Percentiles rank a stretch among this genome's conserved stretches.
phyloP scores from a whole-genome alignment of 2,888 invertebrate genomes.

The Byasa hedistus region DNA sequence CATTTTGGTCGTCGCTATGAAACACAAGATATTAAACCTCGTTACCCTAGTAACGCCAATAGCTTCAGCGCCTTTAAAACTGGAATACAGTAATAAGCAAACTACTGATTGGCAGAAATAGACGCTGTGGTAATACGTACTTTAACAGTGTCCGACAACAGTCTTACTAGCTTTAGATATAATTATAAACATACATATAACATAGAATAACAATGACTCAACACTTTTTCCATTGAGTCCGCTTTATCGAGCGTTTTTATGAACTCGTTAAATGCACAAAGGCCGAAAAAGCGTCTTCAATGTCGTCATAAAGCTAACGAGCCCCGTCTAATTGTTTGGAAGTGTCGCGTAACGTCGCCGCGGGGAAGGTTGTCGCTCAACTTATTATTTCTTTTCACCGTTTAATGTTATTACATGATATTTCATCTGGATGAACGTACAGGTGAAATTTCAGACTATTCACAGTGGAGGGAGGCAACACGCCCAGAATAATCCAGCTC shows the following conservation, averaged over 20 bases:
- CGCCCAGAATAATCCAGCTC: too few relatives aligned
- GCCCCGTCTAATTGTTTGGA: conserved; percentile 74
- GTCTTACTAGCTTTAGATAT: too few relatives aligned
- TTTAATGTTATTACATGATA: conserved; percentile 72
- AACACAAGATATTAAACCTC: too few relatives aligned
- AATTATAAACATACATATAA: too few relatives aligned
- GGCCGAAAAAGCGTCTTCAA: conserved; percentile 48
- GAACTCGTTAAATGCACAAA: conserved; percentile 56
- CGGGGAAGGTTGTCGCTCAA: conserved; percentile 45
- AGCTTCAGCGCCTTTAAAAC: too few relatives aligned
- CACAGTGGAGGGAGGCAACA: neutral
- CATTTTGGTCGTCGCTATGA: too few relatives aligned
- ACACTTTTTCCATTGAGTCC: conserved; percentile 27
- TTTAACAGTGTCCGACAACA: too few relatives aligned
- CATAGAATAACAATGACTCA: neutral
- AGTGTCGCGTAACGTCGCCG: conserved; percentile 57
- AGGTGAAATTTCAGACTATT: conserved; percentile 36
- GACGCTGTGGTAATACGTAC: too few relatives aligned
- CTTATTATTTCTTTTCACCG: conserved; percentile 63
- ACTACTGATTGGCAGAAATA: too few relatives aligned
- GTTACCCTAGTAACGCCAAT: too few relatives aligned
- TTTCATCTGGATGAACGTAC: conserved; percentile 50
- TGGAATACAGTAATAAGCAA: too few relatives aligned
- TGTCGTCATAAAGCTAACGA: conserved; percentile 68
- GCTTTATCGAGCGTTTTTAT: conserved; percentile 39